Evolutionary conservation across 2,888 invertebrate genomes (phyloP), one percentile per base, ranked within the genome.

Genomic region (Latrodectus hesperus): DNA sequence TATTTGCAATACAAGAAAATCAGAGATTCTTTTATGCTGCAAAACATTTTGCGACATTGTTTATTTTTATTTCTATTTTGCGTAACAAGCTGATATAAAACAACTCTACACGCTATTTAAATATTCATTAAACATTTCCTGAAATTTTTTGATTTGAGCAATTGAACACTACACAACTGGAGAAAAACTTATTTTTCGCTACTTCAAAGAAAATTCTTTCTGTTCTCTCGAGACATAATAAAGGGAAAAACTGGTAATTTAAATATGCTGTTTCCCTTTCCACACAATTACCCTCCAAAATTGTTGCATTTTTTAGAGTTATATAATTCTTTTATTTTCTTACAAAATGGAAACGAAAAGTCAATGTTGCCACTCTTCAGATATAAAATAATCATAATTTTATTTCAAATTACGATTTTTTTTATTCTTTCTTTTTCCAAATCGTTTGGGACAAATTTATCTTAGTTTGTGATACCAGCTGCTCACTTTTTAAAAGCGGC

Each of bases 381-480:
- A 60, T 60, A 60, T 60, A n/a, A 60, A 26, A 14, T 67, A 81
- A 81, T 81, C 65, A 74, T 81, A 81, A 81, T 67, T 81, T 74
- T 26, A 74, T 81, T 55, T 81, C 73, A 81, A 81, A 81, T 74
- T 74, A 22, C 52, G 26, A 52, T 74, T n/a, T n/a, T 60, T 81
- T 81, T 65, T 73, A 22, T 72, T 53, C 26, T 11, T 17, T 75
- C 8, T 38, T 38, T 22, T 12, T 26, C 53, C 12, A 52, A 74
- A 52, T 81, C 81, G 73, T 81, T 81, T 74, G 73, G 81, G 74
- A 17, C 12, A 52, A 74, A 81, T 81, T 74, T 81, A 81, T 81
- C 81, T 67, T 74, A 51, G 77, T 77, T 77, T 77, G 53, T 53
- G 53, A n/a, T 52, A 17, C 51, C 77, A 77, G 51, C 73, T 73